Base-by-base conservation (phyloP, 2,797 vertebrate genomes). In the Tadarida brasiliensis region DNA sequence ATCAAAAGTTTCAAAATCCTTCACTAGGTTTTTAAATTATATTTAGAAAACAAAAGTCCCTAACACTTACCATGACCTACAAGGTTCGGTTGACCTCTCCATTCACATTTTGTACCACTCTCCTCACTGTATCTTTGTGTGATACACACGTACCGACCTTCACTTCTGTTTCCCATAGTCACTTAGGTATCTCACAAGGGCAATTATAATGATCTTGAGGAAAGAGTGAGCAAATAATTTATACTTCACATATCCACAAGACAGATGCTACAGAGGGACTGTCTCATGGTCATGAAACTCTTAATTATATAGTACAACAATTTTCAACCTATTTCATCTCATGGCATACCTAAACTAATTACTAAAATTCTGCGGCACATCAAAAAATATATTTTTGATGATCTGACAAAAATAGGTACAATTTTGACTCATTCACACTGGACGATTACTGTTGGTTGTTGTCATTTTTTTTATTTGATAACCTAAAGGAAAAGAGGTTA, bases 151-250 rank as follows among this genome's bases (percentile, higher is more conserved):
- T 7, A 35, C 1, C 54, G 44, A 94, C 24, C 0, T 47, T 78
- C 2, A 0, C 3, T 44, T 63, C 33, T 77, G 4, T 78, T 80
- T 61, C 16, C 57, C 12, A 19, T 3, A 5, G 11, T 68, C n/a
- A 49, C 17, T 30, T 56, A 63, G 12, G 17, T 33, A 49, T 70
- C 2, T 86, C 33, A 83, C 15, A 49, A 63, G 26, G 51, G 20
- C 73, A 95, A 39, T 76, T 71, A 39, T 59, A 81, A 76, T 73
- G 68, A n/a, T 86, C 47, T 91, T 63, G 33, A 76, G 30, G 63
- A 87, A 89, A 86, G 44, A 74, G 7, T 63, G 11, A 82, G 5
- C 16, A 91, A 83, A n/a, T 80, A 63, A 94, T 90, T 92, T 76
- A 74, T 20, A 81, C 0, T 85, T 91, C 61, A 73, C 4, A 73